Base-by-base conservation (phyloP, 2,888 invertebrate genomes). In the Nudaria mundana region DNA sequence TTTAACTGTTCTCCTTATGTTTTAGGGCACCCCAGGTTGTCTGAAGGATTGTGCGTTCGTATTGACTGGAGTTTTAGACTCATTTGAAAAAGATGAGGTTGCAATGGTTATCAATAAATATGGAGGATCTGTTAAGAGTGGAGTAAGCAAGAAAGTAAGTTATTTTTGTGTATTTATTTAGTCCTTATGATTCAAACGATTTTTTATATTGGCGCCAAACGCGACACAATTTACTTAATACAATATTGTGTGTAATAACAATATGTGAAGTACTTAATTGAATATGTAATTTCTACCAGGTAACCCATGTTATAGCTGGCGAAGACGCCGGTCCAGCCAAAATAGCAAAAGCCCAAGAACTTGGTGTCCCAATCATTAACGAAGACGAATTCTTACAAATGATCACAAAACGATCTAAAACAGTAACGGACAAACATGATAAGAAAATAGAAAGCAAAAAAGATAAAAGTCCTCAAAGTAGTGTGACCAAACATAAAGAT, bases 301-400 rank as follows among this genome's bases (percentile, higher is more conserved):
- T 95, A 5, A 93, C 92, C 56, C 97, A 96, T 75, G 73, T 98
- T 1, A 87, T 98, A 13, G 92, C 94, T 2, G 98, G 98, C 0
- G 94, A 96, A 34, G 95, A 97, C 35, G 91, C 96, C 1, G 98
- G 98, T 0, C 95, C 94, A 5, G 90, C 94, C 3, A 98, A 98
- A 89, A 71, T 96, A 28, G 91, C 91, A 0, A 97, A 96, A 79
- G 94, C 95, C 0, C 85, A 91, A 63, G 91, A 90, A 49, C 84
- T 94, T 14, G 91, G 92, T 10, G 92, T 95, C n/a, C 92, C 92
- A 65, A 90, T 93, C 37, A 83, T 98, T 15, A 91, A 91, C 48
- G 97, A 98, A 84, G 95, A 98, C 80, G 94, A 93, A 10, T 90
- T 98, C 22, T 82, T 98, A 10, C 91, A 95, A 67, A 84, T 98